phyloP scores from a whole-genome alignment of 2,113 vertebrate species.

The Cynocephalus volans region DNA sequence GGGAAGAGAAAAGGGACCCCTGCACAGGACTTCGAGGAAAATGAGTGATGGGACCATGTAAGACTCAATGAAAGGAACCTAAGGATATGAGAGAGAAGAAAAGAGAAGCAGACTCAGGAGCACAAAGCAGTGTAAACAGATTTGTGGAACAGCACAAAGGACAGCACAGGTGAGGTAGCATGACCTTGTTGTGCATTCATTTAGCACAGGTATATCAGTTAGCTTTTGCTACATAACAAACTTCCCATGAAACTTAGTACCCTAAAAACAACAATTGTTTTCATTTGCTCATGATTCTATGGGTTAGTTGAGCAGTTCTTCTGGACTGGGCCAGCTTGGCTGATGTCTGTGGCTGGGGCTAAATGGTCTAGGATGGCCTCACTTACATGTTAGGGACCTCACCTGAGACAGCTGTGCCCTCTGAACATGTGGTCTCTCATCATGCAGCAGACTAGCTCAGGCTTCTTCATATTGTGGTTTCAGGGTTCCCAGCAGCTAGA shows the following conservation, averaged over 20 bases:
- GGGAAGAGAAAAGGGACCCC: background rate
- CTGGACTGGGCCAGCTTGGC: background rate
- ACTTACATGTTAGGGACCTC: background rate
- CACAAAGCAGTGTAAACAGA: background rate
- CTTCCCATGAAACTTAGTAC: background rate
- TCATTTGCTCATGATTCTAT: background rate
- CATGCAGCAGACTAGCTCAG: background rate
- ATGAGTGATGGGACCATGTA: background rate
- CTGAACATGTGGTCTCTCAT: background rate
- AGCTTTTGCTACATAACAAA: slow-evolving; percentile 32
- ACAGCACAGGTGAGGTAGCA: background rate
- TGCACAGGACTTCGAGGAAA: background rate
- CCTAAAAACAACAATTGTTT: background rate
- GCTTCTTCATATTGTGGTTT: background rate
- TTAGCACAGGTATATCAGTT: background rate
- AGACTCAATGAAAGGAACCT: background rate
- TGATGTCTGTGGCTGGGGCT: background rate
- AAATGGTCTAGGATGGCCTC: background rate
- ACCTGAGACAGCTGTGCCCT: background rate
- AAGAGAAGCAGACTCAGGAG: background rate
- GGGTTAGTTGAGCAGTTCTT: background rate
- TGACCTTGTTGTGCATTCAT: background rate
- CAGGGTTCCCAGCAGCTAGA: background rate
- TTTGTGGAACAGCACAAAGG: background rate
- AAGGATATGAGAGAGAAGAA: background rate